These are phyloP conservation scores for Buphagus erythrorhynchus DNA, from an alignment of 2,797 vertebrate species.

Conservation along the genomic window DNA sequence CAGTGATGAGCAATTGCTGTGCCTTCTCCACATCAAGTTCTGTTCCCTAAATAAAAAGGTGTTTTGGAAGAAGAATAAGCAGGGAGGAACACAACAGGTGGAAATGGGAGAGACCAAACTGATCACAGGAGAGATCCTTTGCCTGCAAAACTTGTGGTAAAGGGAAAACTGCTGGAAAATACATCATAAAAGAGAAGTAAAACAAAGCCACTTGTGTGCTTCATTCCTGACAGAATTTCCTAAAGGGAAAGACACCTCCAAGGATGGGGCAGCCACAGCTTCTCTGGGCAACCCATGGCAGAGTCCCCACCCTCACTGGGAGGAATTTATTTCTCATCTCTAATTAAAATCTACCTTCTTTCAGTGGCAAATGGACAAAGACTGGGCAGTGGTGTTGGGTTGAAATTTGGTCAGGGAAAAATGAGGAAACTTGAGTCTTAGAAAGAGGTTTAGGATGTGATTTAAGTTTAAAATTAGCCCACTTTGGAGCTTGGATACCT, in stretches of 20 bases:
- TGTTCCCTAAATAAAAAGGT: not conserved
- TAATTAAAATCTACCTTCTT: not conserved
- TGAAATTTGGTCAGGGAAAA: not conserved
- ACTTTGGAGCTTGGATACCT: not conserved
- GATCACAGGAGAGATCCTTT: not conserved
- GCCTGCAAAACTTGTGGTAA: not conserved
- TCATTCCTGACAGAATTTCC: not conserved
- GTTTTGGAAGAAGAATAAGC: not conserved
- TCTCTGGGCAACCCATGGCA: not conserved
- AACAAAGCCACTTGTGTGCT: not conserved
- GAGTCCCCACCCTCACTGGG: not conserved
- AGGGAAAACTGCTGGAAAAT: not conserved
- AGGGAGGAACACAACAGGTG: not conserved
- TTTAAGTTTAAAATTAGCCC: not conserved
- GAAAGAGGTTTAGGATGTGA: not conserved
- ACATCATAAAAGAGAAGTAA: not conserved
- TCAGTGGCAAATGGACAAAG: not conserved
- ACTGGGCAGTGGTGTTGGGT: not conserved
- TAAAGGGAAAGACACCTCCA: not conserved
- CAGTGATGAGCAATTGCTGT: not conserved
- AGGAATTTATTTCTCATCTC: not conserved
- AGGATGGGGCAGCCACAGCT: not conserved
- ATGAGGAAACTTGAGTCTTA: not conserved
- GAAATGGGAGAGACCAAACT: not conserved
- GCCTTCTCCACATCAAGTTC: not conserved